Evolutionary conservation across 2,888 invertebrate species (phyloP).

Genomic region (Hymenopus coronatus): DNA sequence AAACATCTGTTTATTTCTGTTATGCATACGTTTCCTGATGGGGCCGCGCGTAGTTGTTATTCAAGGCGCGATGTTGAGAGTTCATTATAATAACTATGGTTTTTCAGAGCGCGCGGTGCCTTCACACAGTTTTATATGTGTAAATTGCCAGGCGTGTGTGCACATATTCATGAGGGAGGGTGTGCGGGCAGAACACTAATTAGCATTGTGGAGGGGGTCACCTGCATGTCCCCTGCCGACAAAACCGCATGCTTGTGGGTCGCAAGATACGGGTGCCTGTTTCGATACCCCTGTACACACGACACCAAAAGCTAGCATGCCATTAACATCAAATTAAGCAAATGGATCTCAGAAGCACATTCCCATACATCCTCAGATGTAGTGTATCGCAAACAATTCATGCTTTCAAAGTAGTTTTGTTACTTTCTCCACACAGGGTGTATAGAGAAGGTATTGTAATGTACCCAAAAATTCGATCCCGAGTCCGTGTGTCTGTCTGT

Average conservation of each 20-base stretch:
- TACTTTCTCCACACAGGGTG: too few relatives aligned
- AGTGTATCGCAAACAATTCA: too few relatives aligned
- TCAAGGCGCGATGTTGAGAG: background rate
- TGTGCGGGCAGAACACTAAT: background rate
- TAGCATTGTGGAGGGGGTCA: background rate
- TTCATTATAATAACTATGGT: conserved; percentile 14
- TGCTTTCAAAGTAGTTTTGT: too few relatives aligned
- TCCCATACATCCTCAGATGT: too few relatives aligned
- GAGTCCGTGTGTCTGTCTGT: too few relatives aligned
- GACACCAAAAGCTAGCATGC: background rate
- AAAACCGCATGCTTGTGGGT: background rate
- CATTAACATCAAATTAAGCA: background rate
- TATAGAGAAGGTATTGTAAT: too few relatives aligned
- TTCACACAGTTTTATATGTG: background rate
- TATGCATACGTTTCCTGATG: background rate
- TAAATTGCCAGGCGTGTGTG: background rate
- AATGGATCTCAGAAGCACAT: background rate
- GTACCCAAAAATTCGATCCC: too few relatives aligned
- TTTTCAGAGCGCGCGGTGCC: background rate
- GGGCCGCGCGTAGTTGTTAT: background rate
- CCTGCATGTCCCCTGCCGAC: background rate
- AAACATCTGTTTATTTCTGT: background rate
- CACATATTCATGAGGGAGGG: background rate
- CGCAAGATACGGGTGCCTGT: background rate
- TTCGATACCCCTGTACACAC: background rate